Evolutionary conservation across 2,888 invertebrate species (phyloP), one percentile per base, ranked within the genome.

Genomic region (Drosophila nr. fundita): DNA sequence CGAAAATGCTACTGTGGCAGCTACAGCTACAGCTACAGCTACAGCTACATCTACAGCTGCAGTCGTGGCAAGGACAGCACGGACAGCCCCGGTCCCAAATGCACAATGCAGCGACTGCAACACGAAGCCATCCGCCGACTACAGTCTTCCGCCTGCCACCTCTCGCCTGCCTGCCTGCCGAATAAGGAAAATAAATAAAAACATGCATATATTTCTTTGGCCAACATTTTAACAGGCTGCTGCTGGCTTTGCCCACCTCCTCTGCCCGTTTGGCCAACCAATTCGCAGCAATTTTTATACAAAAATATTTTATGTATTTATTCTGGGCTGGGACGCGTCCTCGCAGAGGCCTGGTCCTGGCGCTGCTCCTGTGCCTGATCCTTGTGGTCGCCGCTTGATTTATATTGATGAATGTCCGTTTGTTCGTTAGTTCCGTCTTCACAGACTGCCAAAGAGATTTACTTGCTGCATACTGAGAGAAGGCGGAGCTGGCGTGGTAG

Each of bases 331-430:
- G 64, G 74, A 65, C 70, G 54, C 53, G 48, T 24, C n/a, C 36
- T 48, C 49, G 50, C 38, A 24, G 24, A 8, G 21, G 24, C 10
- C 55, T 49, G 49, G 40, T 55, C 11, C 48, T 49, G 54, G 49
- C n/a, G 21, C 63, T 73, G 63, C 15, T 57, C 52, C 66, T 72
- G 77, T 63, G 87, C 78, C 83, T 75, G 88, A 82, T 78, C 80
- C 82, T 77, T 89, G 90, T 87, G 88, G 91, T 86, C 91, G 90
- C 73, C 75, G 89, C 87, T 91, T 91, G 91, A 91, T 91, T 91
- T 91, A 91, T 91, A 91, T 91, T 91, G 91, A 91, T 91, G 91
- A 91, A 91, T 91, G 91, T 86, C 83, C 87, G 80, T 85, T 87
- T 85, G 85, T 87, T 89, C 87, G 89, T 85, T 89, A 87, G 89